Percentiles rank a stretch among this genome's conserved stretches.
Conservation (phyloP, 2,888 invertebrate species). For the Cephus pygmeus region DNA sequence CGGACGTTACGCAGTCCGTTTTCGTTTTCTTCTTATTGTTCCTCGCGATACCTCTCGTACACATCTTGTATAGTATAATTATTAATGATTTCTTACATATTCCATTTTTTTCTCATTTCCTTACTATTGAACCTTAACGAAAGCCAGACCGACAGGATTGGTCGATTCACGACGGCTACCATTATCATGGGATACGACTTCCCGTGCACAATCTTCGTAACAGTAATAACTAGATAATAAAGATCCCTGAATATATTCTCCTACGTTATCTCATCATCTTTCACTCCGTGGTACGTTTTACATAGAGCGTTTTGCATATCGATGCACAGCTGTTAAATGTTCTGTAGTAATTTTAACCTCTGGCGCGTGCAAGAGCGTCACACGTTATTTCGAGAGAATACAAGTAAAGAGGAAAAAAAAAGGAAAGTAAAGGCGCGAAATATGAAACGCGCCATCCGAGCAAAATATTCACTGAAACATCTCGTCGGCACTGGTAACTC, state of each 20-base stretch:
- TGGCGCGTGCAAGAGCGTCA: neutral
- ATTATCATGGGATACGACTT: neutral
- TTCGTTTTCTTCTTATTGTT: neutral
- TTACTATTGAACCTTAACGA: neutral
- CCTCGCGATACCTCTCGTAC: neutral
- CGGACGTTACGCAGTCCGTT: neutral
- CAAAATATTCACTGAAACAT: neutral
- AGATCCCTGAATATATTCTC: conserved; percentile 61
- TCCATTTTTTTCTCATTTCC: neutral
- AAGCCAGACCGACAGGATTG: neutral
- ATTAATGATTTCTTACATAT: neutral
- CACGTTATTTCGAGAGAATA: neutral
- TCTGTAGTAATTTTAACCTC: neutral
- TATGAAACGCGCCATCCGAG: neutral
- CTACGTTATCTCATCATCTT: conserved; percentile 36
- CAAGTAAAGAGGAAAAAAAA: neutral
- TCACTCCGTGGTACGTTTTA: neutral
- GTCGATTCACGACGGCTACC: neutral
- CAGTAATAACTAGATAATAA: conserved; percentile 58
- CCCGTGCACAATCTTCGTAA: conserved; percentile 29
- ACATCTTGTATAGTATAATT: neutral
- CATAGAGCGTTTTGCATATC: neutral
- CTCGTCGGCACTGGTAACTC: neutral
- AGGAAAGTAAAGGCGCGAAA: neutral
- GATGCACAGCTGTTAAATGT: neutral